Conservation (phyloP, 2,888 invertebrate species). For the Chrysotoxum bicinctum region DNA sequence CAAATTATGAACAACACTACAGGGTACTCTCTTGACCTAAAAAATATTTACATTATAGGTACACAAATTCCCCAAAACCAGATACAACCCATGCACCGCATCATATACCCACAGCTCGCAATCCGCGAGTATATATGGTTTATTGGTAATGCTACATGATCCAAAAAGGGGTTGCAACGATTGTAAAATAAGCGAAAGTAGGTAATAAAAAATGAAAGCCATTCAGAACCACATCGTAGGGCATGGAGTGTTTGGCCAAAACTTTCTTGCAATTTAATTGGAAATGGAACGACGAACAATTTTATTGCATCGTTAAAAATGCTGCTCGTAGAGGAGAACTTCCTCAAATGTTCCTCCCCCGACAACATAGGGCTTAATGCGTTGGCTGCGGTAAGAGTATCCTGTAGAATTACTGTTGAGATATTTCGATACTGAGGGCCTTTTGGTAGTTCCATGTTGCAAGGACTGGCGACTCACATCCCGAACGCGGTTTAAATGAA, state of each 20-base stretch:
- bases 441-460: not conserved
- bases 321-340: slow-evolving; percentile 2
- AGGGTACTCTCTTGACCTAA: slow-evolving; percentile 61
- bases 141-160: slow-evolving; percentile 13
- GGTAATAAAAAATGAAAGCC: slow-evolving; percentile 51
- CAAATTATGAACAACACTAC: slow-evolving; percentile 64
- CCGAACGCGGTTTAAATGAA: slow-evolving; percentile 40
- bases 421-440: slow-evolving; percentile 31
- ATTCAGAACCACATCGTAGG: not conserved
- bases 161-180: slow-evolving; percentile 46
- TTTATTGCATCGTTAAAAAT: slow-evolving; percentile 69
- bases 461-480: not conserved
- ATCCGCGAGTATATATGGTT: slow-evolving; percentile 19
- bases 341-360: not conserved
- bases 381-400: slow-evolving; percentile 5
- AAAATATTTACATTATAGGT: slow-evolving; percentile 40
- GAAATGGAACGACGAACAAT: slow-evolving; percentile 57
- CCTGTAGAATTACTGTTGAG: slow-evolving; percentile 22
- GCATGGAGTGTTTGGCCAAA: not conserved
- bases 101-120: not conserved
- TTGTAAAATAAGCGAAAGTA: slow-evolving; percentile 63
- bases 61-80: slow-evolving; percentile 40
- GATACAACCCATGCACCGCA: not conserved
- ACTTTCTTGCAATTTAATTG: slow-evolving; percentile 61
- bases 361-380: not conserved